Base-by-base conservation (phyloP, 2,888 invertebrate species). In the Heliothis peltigera region DNA sequence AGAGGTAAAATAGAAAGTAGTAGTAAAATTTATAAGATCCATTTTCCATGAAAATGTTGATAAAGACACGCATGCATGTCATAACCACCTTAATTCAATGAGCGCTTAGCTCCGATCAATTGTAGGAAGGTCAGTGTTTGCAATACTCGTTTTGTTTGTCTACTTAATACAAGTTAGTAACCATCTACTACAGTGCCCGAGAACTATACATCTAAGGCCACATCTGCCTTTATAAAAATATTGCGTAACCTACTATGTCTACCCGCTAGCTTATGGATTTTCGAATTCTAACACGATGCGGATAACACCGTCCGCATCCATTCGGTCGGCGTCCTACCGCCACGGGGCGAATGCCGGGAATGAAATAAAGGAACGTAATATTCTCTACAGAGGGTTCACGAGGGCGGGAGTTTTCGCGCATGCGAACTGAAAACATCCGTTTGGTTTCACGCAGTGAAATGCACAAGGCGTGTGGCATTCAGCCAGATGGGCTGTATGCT, bases 311-410 rank as follows among this genome's bases (percentile, higher is more conserved):
- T 39, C 4, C 15, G 2, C 39, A 39, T 39, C 4, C 39, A 39
- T 39, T 39, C 18, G 6, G 8, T n/a, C 5, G 42, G 17, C 70
- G 12, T 25, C 19, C 22, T 10, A 15, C 18, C 54, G 1, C 47
- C 62, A 47, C 70, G 25, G 25, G 12, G 32, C 54, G 39, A 68
- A 63, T 70, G 68, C 70, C 70, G 68, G 49, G 70, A 68, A 70
- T 19, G 42, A 70, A 61, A 69, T 25, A 55, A 54, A 47, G 21
- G 46, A 54, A 43, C 39, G 42, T 44, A 42, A 62, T 53, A 67
- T 17, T 44, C 32, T 35, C 22, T 42, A 10, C 64, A 70, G 64
- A 53, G 70, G 64, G 70, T 63, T 46, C 1, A 68, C 64, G 54
- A 42, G 15, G 46, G 71, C 32, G 49, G 49, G 44, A 55, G n/a